phyloP scores from a whole-genome alignment of 2,113 vertebrate species.

The Struthidea cinerea region DNA sequence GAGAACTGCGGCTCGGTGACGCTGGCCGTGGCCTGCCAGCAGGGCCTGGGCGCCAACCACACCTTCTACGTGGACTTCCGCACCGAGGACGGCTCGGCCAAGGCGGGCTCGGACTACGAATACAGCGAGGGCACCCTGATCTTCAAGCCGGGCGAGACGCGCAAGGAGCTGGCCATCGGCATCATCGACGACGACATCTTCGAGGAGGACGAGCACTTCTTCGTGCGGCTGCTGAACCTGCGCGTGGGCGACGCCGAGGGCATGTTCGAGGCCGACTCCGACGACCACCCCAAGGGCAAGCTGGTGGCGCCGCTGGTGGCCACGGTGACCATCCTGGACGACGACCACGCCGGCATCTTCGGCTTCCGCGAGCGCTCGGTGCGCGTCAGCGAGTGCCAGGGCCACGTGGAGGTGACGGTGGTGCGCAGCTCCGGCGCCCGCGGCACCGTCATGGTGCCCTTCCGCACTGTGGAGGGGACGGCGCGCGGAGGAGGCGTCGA shows the following conservation, averaged over 20 bases:
- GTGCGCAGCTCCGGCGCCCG: conserved; percentile 89
- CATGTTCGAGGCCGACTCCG: conserved; percentile 89
- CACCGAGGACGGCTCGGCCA: conserved; percentile 93
- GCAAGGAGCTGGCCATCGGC: conserved; percentile 83
- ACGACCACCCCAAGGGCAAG: conserved; percentile 79
- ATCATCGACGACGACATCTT: conserved; percentile 98
- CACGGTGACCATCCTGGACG: conserved; percentile 94
- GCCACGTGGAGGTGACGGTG: conserved; percentile 90
- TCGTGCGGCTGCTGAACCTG: conserved; percentile 90
- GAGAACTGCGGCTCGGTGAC: conserved; percentile 90
- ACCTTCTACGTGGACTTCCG: conserved; percentile 97
- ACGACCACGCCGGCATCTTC: conserved; percentile 97
- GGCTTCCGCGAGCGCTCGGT: conserved; percentile 84
- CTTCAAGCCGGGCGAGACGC: conserved; percentile 77
- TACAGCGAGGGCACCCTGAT: conserved; percentile 80
- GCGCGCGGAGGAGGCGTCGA: conserved; percentile 84
- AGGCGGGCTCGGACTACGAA: conserved; percentile 91
- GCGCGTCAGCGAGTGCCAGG: conserved; percentile 91
- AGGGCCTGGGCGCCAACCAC: conserved; percentile 80
- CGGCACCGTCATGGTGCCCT: conserved; percentile 90
- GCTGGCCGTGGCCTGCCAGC: conserved; percentile 81
- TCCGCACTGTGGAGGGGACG: conserved; percentile 84
- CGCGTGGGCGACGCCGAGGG: conserved; percentile 89
- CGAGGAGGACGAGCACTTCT: conserved; percentile 97
- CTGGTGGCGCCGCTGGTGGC: conserved; percentile 84